These are phyloP conservation scores for Pseudomyrmex flavicornis DNA, from an alignment of 1,140 invertebrate genomes.

Conservation along the genomic window DNA sequence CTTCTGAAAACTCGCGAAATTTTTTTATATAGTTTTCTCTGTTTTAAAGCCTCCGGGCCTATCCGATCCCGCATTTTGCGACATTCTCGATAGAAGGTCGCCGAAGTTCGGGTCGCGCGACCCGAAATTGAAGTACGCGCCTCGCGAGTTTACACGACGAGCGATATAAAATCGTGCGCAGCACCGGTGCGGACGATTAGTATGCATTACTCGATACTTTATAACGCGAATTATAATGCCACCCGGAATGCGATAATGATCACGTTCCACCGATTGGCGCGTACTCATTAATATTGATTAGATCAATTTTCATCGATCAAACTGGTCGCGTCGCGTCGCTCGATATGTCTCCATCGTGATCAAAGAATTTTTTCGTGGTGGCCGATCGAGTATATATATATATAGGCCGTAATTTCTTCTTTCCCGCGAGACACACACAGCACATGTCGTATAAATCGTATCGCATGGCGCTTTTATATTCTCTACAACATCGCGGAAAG, in stretches of 20 bases:
- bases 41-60: not conserved
- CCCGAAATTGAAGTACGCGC: not conserved
- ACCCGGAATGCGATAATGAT: slow-evolving; percentile 62
- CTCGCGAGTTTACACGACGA: not conserved
- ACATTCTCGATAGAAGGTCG: not conserved
- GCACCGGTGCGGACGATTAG: slow-evolving; percentile 34
- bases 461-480: too few relatives aligned
- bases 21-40: not conserved
- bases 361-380: not conserved
- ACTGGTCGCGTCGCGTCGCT: not conserved
- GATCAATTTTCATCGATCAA: slow-evolving; percentile 64
- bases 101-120: slow-evolving; percentile 20
- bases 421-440: not conserved
- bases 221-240: slow-evolving; percentile 40
- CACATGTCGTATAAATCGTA: too few relatives aligned
- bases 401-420: slow-evolving; percentile 5
- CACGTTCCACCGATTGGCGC: slow-evolving; percentile 33
- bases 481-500: too few relatives aligned
- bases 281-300: slow-evolving; percentile 65
- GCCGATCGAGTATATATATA: not conserved
- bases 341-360: slow-evolving; percentile 40
- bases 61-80: not conserved
- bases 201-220: slow-evolving; percentile 50
- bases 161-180: slow-evolving; percentile 4
- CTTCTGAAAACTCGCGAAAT: too few relatives aligned